These are phyloP conservation scores for roundworm (Caenorhabditis elegans) DNA, from an alignment of 1,140 invertebrate genomes.

Conservation along the genomic window DNA sequence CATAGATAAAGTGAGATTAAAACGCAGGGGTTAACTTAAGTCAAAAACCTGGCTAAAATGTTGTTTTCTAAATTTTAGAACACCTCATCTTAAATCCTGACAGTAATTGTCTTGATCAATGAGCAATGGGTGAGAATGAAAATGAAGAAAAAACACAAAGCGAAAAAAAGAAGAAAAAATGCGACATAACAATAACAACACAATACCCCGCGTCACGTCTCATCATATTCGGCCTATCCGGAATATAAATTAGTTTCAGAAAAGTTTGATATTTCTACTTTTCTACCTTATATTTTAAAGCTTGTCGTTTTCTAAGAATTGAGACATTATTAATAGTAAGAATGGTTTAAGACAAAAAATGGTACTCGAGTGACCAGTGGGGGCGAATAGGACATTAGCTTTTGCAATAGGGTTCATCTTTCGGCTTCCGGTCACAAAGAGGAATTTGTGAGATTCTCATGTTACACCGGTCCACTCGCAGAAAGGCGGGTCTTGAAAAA, in stretches of 20 bases:
- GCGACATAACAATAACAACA: constrained; percentile 9
- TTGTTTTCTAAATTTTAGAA: no score
- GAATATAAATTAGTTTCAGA: neutral
- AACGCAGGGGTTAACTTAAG: no score
- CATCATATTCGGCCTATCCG: neutral
- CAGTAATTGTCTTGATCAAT: neutral
- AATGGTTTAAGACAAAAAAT: no score
- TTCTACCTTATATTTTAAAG: neutral
- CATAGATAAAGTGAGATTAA: no score
- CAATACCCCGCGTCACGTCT: neutral
- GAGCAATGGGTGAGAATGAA: neutral
- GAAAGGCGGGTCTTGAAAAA: neutral
- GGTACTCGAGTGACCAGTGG: constrained; percentile 6
- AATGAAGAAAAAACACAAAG: neutral
- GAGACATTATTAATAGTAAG: no score
- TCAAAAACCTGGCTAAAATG: no score
- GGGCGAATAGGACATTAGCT: neutral
- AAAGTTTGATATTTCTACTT: neutral
- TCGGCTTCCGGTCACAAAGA: constrained; percentile 22
- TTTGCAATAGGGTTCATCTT: neutral
- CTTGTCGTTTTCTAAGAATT: no score
- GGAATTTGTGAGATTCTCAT: constrained; percentile 22
- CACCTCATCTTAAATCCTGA: no score
- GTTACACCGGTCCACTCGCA: constrained; percentile 15
- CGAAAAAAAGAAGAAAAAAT: neutral